phyloP scores from a whole-genome alignment of 2,797 vertebrate species.

The Apogon hyalosoma region DNA sequence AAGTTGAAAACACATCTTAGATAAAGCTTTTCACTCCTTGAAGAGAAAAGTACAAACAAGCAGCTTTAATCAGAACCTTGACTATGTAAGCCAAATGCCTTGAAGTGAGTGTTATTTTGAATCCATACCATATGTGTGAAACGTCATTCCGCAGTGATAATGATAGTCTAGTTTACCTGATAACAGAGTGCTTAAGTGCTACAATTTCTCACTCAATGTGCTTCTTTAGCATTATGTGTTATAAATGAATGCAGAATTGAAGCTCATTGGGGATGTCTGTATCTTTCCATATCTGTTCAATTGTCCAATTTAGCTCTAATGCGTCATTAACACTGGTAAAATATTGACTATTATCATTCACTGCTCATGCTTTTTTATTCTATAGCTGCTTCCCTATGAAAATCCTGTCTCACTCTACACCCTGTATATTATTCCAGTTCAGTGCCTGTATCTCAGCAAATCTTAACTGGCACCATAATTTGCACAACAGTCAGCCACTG shows the following conservation, averaged over 20 bases:
- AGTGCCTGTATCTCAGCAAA: background rate
- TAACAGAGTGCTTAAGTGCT: conserved; percentile 24
- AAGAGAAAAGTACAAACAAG: background rate
- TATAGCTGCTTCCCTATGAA: background rate
- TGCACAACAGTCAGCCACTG: conserved; percentile 8
- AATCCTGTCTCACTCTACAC: background rate
- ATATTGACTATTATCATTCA: conserved; percentile 4
- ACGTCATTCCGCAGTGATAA: conserved; percentile 18
- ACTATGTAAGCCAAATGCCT: background rate
- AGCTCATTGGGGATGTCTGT: background rate
- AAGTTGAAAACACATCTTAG: background rate
- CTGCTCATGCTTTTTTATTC: conserved; percentile 1
- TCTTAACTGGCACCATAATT: conserved; percentile 1
- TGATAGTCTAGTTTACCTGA: conserved; percentile 13
- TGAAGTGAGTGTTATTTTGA: conserved; percentile 11
- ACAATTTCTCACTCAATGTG: conserved; percentile 10
- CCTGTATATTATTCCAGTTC: too few species aligned
- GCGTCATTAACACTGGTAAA: conserved; percentile 5
- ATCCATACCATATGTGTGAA: conserved; percentile 7
- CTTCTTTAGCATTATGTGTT: conserved; percentile 43
- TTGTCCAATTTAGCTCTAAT: background rate
- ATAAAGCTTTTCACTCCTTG: background rate
- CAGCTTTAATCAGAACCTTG: background rate
- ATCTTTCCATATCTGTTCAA: background rate
- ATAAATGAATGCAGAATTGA: background rate